Evolutionary conservation across 2,113 vertebrate species (phyloP).

Genomic region (Bathybates hornii): DNA sequence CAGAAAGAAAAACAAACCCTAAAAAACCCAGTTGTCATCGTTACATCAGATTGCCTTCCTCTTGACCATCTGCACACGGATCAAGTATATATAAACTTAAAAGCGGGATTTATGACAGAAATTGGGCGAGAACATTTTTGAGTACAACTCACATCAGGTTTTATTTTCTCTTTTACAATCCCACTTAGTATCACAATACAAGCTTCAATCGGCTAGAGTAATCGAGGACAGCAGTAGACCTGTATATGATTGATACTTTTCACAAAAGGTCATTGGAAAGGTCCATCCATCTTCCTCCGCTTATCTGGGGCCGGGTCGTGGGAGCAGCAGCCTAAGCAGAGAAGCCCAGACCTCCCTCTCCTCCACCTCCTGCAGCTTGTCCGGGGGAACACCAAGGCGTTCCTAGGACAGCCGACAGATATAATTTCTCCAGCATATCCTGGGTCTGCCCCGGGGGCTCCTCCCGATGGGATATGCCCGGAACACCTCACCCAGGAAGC

Average conservation of each 20-base stretch:
- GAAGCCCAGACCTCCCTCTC: not conserved
- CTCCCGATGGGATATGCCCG: not conserved
- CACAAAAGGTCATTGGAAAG: not conserved
- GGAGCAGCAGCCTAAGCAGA: not conserved
- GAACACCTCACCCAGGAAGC: not conserved
- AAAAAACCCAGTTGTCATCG: not conserved
- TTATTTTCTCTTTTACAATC: not conserved
- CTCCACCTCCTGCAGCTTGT: not conserved
- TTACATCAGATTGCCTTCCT: not conserved
- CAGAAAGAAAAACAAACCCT: not conserved
- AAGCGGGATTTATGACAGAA: not conserved
- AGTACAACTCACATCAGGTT: not conserved
- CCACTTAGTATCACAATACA: not conserved
- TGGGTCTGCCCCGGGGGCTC: not conserved
- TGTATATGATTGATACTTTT: not conserved
- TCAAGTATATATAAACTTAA: not conserved
- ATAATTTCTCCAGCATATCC: not conserved
- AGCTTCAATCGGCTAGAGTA: not conserved
- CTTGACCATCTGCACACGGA: rapidly evolving
- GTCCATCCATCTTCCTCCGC: not conserved
- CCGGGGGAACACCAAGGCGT: not conserved
- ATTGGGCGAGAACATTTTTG: not conserved
- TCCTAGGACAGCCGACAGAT: not conserved
- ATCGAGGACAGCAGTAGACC: not conserved
- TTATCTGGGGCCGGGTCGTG: rapidly evolving